Percentiles rank a stretch among this genome's conserved stretches.
Evolutionary conservation across 2,113 vertebrate genomes (phyloP).

Genomic region (Platanista minor): DNA sequence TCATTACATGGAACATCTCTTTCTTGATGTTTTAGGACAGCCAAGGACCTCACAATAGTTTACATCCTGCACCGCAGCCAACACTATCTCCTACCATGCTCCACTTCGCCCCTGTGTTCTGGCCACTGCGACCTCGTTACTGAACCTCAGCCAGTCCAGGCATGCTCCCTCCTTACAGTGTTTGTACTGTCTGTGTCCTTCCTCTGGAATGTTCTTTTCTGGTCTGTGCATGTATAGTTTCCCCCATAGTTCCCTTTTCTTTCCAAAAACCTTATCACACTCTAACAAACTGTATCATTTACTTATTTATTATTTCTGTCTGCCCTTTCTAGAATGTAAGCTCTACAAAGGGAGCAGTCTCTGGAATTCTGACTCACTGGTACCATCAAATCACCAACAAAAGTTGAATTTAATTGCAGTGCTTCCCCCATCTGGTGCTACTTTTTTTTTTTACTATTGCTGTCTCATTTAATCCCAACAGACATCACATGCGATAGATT

Average conservation of each 20-base stretch:
- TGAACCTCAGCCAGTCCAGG: background rate
- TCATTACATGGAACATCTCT: background rate
- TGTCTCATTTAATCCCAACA: background rate
- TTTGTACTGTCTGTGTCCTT: background rate
- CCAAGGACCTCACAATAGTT: background rate
- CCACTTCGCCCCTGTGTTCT: background rate
- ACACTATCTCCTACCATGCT: rapidly evolving
- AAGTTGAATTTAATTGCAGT: background rate
- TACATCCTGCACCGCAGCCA: rapidly evolving
- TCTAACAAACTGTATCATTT: background rate
- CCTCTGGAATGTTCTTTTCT: background rate
- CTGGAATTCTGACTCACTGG: background rate
- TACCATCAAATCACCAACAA: background rate
- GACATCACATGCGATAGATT: background rate
- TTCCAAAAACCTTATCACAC: background rate
- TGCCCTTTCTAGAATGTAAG: background rate
- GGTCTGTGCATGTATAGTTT: background rate
- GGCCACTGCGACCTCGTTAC: background rate
- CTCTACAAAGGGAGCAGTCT: background rate
- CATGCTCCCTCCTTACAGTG: background rate
- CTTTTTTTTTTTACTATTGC: background rate
- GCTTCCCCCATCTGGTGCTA: background rate
- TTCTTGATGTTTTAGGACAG: background rate
- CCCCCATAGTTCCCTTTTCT: no score
- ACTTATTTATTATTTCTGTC: background rate